Conservation (phyloP, 2,797 vertebrate genomes). For the Sylvilagus floridanus region DNA sequence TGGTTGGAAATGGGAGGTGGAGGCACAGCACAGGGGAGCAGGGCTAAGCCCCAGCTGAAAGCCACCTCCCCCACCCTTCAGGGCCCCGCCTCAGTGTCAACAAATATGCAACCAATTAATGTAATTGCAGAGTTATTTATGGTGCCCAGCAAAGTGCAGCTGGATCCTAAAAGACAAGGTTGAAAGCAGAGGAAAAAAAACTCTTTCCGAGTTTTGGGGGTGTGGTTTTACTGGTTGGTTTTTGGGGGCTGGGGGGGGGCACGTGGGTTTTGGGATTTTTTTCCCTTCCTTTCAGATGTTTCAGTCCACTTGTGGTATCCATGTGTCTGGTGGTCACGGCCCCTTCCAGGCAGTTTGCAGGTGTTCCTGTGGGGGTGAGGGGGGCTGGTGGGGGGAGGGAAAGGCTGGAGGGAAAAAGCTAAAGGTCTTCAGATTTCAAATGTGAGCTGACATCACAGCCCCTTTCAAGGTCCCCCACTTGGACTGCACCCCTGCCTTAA, state of each 20-base stretch:
- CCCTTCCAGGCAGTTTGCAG: slow-evolving; percentile 86
- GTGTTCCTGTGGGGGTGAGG: slow-evolving; percentile 86
- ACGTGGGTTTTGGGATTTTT: no score
- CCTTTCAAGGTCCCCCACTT: slow-evolving; percentile 79
- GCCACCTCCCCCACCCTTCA: slow-evolving; percentile 80
- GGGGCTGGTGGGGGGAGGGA: slow-evolving; percentile 65
- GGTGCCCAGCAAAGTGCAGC: slow-evolving; percentile 88
- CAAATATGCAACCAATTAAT: slow-evolving; percentile 93
- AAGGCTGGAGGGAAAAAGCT: slow-evolving; percentile 77
- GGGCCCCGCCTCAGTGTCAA: slow-evolving; percentile 85
- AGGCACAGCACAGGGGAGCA: slow-evolving; percentile 80
- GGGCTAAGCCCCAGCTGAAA: slow-evolving; percentile 85
- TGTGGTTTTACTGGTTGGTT: slow-evolving; percentile 64
- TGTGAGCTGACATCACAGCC: slow-evolving; percentile 85
- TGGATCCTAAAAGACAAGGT: slow-evolving; percentile 87
- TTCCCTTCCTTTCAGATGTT: slow-evolving; percentile 84
- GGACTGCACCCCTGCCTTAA: slow-evolving; percentile 82
- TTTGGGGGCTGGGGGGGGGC: neutral
- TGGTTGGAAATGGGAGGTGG: slow-evolving; percentile 76
- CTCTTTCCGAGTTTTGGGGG: slow-evolving; percentile 65
- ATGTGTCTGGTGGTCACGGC: slow-evolving; percentile 88
- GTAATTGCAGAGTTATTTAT: slow-evolving; percentile 91
- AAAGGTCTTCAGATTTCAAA: slow-evolving; percentile 88
- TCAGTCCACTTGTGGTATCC: slow-evolving; percentile 87
- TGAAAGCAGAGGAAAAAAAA: slow-evolving; percentile 79